These are phyloP conservation scores for human (Homo sapiens) DNA, from an alignment of 2,113 vertebrate species.

Conservation along the genomic window GRCh38 chr12:58135501-58136000, in stretches of 20 bases:
- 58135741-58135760: background rate
- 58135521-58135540: too few relatives aligned
- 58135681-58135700: constrained; percentile 27
- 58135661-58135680: background rate
- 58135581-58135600: background rate
- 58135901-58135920: constrained; percentile 37
- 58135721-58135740: background rate
- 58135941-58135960: background rate
- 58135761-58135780: background rate
- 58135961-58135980: constrained; percentile 30
- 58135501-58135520: too few relatives aligned
- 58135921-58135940: constrained; percentile 14
- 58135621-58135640: constrained; percentile 9
- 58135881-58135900: background rate
- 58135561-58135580: background rate
- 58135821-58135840: background rate
- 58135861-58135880: background rate
- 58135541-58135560: too few relatives aligned
- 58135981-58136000: background rate
- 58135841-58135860: background rate
- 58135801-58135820: background rate
- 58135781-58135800: constrained; percentile 17
- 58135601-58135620: constrained; percentile 38
- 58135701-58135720: background rate
- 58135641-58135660: background rate